These are phyloP conservation scores for Drosophila phalerata DNA, from an alignment of 2,888 invertebrate species.

Conservation along the genomic window DNA sequence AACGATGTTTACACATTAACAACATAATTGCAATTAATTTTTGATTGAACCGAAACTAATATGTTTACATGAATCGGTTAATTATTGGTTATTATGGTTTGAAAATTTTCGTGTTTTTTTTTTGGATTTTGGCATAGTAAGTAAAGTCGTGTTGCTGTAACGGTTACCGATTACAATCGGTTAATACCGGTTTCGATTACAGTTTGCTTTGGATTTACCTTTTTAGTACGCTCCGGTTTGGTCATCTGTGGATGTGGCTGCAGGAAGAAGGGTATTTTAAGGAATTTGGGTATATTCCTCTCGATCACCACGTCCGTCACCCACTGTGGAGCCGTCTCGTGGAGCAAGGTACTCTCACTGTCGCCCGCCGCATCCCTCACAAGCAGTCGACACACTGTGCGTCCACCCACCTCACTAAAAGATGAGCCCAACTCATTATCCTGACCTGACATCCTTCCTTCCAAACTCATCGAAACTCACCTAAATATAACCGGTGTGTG, in stretches of 20 bases:
- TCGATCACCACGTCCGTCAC: slow-evolving; percentile 97
- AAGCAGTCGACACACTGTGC: slow-evolving; percentile 94
- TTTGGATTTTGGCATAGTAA: too few relatives aligned
- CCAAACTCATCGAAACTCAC: slow-evolving; percentile 83
- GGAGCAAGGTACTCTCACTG: slow-evolving; percentile 95
- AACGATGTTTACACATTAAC: too few relatives aligned
- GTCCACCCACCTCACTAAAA: slow-evolving; percentile 96
- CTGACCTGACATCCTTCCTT: too few relatives aligned
- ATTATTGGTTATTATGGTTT: too few relatives aligned
- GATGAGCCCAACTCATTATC: slow-evolving; percentile 16
- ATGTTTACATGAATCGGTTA: too few relatives aligned
- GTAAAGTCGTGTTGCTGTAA: too few relatives aligned
- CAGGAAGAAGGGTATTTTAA: slow-evolving; percentile 98
- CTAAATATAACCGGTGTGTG: slow-evolving; percentile 99
- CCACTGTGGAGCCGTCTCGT: slow-evolving; percentile 98
- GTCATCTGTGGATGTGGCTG: slow-evolving; percentile 93
- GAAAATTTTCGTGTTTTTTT: too few relatives aligned
- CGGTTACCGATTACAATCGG: too few relatives aligned
- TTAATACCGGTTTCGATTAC: too few relatives aligned
- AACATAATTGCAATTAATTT: too few relatives aligned
- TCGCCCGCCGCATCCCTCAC: slow-evolving; percentile 97
- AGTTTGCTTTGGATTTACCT: slow-evolving; percentile 87
- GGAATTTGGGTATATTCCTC: slow-evolving; percentile 97
- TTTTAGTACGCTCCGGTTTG: slow-evolving; percentile 91
- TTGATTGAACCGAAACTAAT: too few relatives aligned